Base-by-base conservation (phyloP, 2,797 vertebrate species). In the Cottoperca gobio region DNA sequence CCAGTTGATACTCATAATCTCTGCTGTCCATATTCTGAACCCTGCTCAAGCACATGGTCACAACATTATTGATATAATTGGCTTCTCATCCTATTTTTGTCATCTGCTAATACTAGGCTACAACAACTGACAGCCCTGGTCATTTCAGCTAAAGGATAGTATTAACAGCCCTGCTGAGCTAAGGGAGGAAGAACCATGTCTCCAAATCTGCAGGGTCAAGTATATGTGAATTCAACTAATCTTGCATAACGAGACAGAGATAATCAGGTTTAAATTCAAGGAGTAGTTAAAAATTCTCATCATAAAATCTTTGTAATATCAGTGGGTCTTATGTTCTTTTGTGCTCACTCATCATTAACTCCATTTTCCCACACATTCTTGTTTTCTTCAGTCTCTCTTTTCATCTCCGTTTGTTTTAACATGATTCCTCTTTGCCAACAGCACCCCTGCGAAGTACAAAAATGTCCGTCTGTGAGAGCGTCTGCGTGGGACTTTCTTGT, bases 371-470 rank as follows among this genome's bases (percentile, higher is more conserved):
- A 65, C 42, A 69, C 71, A 58, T 59, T 86, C 71, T 68, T 77
- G 63, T 82, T 85, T 86, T 66, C 70, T 64, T 71, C 49, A 35
- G 52, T 68, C 58, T 70, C 53, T 24, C 48, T 59, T 67, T 81
- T 73, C 24, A 73, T 84, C 55, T 78, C 57, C 52, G 67, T 69
- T 37, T 82, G 79, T 75, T 73, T 61, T 82, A 81, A 83, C 81
- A 78, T 73, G 70, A 67, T 61, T 79, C 5, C 76, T 85, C 75
- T 63, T 78, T 84, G 83, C 84, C 74, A 89, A 77, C 68, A 81
- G 88, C 84, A 80, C 65, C 76, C 76, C 85, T 81, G 85, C 75
- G 46, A 91, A 88, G 84, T 78, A 89, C 82, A 86, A 73, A 86
- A 78, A 79, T 71, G 49, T 53, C 82, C 40, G 39, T 82, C 81